Evolutionary conservation across 2,888 invertebrate species (phyloP).

Genomic region (Crocallis elinguaria): DNA sequence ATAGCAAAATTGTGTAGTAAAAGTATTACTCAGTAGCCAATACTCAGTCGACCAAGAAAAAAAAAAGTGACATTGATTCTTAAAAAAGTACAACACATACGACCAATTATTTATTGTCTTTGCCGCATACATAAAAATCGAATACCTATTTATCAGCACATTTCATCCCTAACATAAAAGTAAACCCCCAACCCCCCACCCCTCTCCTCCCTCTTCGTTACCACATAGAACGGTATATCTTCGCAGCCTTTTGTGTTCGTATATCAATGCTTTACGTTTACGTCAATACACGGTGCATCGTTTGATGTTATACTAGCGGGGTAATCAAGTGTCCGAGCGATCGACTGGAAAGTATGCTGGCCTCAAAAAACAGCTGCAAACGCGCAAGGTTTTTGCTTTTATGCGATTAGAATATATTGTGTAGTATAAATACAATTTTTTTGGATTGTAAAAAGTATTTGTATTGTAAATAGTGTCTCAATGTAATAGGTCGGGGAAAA

Average conservation of each 20-base stretch:
- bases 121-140: background rate
- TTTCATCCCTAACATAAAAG: too few relatives aligned
- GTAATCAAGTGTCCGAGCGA: background rate
- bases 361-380: background rate
- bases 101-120: background rate
- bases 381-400: background rate
- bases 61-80: too few relatives aligned
- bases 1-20: too few relatives aligned
- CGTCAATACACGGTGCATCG: constrained; percentile 7
- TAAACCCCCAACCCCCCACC: too few relatives aligned
- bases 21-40: too few relatives aligned
- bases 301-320: constrained; percentile 2
- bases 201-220: background rate
- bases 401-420: too few relatives aligned
- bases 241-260: constrained; percentile 13
- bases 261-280: constrained; percentile 4
- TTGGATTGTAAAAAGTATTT: too few relatives aligned
- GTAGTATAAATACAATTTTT: too few relatives aligned
- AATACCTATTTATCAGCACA: constrained; percentile 8
- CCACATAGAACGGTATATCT: constrained; percentile 1
- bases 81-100: too few relatives aligned
- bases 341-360: background rate
- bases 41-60: too few relatives aligned
- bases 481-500: too few relatives aligned
- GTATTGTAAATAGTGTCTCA: too few relatives aligned